Evolutionary conservation across 2,113 vertebrate genomes (phyloP).

Genomic region (Pleuronectes platessa): DNA sequence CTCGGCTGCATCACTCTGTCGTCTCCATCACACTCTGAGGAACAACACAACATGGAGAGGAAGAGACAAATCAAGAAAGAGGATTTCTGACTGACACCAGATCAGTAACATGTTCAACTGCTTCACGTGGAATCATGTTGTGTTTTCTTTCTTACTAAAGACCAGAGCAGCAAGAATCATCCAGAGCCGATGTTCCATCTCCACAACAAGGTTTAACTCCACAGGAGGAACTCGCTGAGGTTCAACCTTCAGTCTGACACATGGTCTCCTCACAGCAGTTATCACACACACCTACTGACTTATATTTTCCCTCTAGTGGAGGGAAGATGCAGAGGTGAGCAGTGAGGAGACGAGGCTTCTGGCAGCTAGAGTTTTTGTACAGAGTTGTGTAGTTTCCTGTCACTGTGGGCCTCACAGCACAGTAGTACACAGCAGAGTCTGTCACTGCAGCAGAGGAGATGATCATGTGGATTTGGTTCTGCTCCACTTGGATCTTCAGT

Average conservation of each 20-base stretch:
- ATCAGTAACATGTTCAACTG: slow-evolving; percentile 1
- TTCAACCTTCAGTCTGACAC: slow-evolving; percentile 13
- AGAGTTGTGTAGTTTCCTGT: too few relatives aligned
- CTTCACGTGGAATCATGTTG: neutral
- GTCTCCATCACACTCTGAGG: too few relatives aligned
- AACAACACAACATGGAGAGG: too few relatives aligned
- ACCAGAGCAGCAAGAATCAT: slow-evolving; percentile 15
- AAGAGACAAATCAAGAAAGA: too few relatives aligned
- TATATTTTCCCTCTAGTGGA: too few relatives aligned
- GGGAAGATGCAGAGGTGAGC: neutral
- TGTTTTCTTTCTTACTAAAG: slow-evolving; percentile 2
- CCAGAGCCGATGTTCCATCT: slow-evolving; percentile 18
- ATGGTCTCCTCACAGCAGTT: slow-evolving; percentile 25
- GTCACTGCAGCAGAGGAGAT: slow-evolving; percentile 8
- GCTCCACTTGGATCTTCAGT: too few relatives aligned
- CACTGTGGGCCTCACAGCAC: too few relatives aligned
- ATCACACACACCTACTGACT: neutral
- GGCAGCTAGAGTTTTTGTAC: slow-evolving; percentile 34
- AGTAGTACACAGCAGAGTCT: slow-evolving; percentile 27
- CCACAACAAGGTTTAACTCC: slow-evolving; percentile 16
- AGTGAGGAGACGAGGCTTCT: neutral
- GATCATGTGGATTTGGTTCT: too few relatives aligned
- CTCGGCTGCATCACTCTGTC: slow-evolving; percentile 27
- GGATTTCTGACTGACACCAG: neutral
- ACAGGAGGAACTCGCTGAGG: slow-evolving; percentile 14